Evolutionary conservation across 2,797 vertebrate species (phyloP), one percentile per base, ranked within the genome.

Genomic region (Tamandua tetradactyla): DNA sequence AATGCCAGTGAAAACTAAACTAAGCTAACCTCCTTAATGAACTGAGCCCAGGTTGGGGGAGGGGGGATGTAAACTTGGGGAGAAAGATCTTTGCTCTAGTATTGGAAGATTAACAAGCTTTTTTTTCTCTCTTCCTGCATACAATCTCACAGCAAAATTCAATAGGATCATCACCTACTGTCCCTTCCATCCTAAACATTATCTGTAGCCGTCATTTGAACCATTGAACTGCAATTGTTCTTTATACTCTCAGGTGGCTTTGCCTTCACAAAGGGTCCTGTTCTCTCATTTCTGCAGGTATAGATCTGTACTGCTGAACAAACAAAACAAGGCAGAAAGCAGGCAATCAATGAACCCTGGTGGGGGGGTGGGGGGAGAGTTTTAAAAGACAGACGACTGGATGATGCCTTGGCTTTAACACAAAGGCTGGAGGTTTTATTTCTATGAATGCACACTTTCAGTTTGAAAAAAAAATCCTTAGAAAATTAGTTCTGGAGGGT

Each of bases 1-100:
- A 86, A 96, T 42, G 64, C 55, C 64, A 80, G 22, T 23, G 59
- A 30, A 74, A 94, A 81, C 42, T 68, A 82, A 94, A 23, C 4
- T 42, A 57, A 86, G 27, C 4, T 42, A 57, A 85, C 44, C 20
- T 61, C 20, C 83, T 57, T 42, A 11, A 10, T n/a, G 22, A 72
- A 15, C 76, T 78, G 47, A 78, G 25, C 37, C 62, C 18, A 37
- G 37, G 27, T 40, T 10, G 32, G 11, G 44, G 1, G 17, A 23
- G 0, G 11, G 13, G 22, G 9, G 5, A 2, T 64, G 2, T 6
- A 55, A 64, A 59, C 30, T 68, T 71, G 22, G 10, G 68, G 32
- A 64, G 25, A 15, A 22, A 7, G 1, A 22, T 5, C 13, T 44
- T 71, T 59, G 11, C 32, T 66, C 0, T 32, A 44, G 10, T 30